A percentile compares a stretch with the other conserved stretches of the same genome.
Conservation (phyloP, 1,140 invertebrate genomes). For the Zelostemma sp. region DNA sequence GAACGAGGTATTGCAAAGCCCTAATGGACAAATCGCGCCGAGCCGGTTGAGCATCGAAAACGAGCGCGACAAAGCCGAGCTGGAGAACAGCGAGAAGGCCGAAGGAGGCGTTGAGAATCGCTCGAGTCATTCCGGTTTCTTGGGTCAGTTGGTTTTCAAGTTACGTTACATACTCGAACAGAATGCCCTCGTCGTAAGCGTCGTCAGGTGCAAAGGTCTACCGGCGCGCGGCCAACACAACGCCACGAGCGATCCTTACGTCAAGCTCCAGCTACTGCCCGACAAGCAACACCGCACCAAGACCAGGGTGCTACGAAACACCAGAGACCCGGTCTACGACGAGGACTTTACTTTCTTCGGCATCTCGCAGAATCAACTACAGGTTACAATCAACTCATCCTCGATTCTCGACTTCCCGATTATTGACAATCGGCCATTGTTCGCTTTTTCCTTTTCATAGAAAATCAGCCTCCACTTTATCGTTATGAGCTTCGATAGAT, state of each 20-base stretch:
- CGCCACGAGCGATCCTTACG: conserved; percentile 89
- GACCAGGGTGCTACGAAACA: conserved; percentile 92
- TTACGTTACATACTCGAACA: conserved; percentile 90
- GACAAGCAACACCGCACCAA: conserved; percentile 97
- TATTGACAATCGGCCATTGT: too few relatives aligned
- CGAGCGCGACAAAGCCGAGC: conserved; percentile 73
- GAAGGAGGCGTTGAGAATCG: conserved; percentile 51
- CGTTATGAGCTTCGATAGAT: conserved; percentile 96
- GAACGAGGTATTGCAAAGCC: too few relatives aligned
- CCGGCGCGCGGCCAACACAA: conserved; percentile 82
- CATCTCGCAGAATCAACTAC: conserved; percentile 84
- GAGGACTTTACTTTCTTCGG: conserved; percentile 98
- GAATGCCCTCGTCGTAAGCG: conserved; percentile 90
- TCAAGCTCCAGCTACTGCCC: conserved; percentile 92
- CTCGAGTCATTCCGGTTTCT: conserved; percentile 64
- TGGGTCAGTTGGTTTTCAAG: conserved; percentile 90
- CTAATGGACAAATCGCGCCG: too few relatives aligned
- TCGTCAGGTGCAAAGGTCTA: conserved; percentile 87
- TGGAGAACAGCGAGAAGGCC: conserved; percentile 75
- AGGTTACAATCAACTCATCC: too few relatives aligned
- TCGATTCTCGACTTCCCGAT: too few relatives aligned
- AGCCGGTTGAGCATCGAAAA: conserved; percentile 61
- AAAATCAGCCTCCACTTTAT: conserved; percentile 93
- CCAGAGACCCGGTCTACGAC: conserved; percentile 92
- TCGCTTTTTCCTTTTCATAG: too few relatives aligned